Evolutionary conservation across 30 jellyfish, hydroid and myxozoan species (phyloP).

Genomic region (Phacellophora camtschatica): DNA sequence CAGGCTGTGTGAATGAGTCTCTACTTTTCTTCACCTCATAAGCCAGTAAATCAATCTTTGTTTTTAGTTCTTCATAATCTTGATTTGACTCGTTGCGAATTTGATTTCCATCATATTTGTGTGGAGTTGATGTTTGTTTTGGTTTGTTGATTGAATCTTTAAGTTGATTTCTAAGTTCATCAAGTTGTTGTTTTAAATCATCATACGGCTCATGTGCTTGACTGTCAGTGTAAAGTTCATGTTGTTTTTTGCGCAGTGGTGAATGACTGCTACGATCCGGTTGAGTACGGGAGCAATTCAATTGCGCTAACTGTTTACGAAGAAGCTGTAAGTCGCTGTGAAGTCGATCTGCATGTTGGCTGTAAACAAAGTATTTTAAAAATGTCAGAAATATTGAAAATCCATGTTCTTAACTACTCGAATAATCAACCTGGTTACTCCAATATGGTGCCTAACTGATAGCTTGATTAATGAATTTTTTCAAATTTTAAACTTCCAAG

Average conservation of each 20-base stretch:
- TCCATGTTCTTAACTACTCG: too few species aligned
- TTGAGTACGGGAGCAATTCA: background rate
- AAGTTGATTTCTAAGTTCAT: conserved; percentile 1
- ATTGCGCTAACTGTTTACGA: conserved; percentile 9
- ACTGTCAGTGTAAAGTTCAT: too few species aligned
- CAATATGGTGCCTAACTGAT: too few species aligned
- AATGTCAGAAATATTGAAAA: too few species aligned
- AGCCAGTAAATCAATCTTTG: conserved; percentile 36
- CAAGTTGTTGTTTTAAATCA: conserved; percentile 10
- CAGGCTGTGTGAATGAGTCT: background rate
- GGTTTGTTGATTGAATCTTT: background rate
- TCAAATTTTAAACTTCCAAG: too few species aligned
- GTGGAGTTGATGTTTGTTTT: background rate
- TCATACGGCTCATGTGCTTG: conserved; percentile 3
- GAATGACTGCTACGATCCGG: background rate
- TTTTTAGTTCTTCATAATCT: conserved; percentile 39
- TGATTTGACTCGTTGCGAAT: conserved; percentile 1
- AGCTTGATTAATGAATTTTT: too few species aligned
- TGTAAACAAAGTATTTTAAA: background rate
- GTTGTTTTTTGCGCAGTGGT: too few species aligned
- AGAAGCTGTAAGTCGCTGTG: conserved; percentile 1
- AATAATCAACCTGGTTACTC: too few species aligned
- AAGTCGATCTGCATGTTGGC: conserved; percentile 35
- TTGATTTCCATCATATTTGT: background rate
- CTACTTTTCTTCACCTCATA: conserved; percentile 20